Evolutionary conservation across 2,888 invertebrate genomes (phyloP), one percentile per base, ranked within the genome.

Genomic region (Resseliella maxima): DNA sequence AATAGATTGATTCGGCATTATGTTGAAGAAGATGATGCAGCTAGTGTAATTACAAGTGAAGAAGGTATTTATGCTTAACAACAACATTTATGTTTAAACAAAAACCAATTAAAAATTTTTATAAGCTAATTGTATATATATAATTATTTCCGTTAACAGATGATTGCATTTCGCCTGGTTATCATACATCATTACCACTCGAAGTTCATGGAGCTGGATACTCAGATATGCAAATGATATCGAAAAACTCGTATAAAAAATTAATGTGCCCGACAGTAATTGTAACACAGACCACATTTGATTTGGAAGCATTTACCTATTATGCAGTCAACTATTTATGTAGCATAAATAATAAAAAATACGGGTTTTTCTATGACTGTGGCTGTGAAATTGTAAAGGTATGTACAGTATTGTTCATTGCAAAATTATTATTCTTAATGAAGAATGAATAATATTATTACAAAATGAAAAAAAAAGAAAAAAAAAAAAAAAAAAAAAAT

Each of bases 211-310:
- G 91, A 8, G 90, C 91, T 0, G 91, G 91, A 86, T 91, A 91
- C 87, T 91, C 91, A 0, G 91, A 91, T 87, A 91, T 91, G 91
- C 91, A 91, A 89, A 91, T 91, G 91, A 90, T 91, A 87, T 91
- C 91, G 5, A 90, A 91, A 72, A 89, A 89, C 24, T 90, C 91
- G 0, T 91, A 90, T 87, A 90, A 91, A 86, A 89, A 90, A 38
- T 88, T 91, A 5, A 89, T 90, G 38, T 91, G 91, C 85, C 89
- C 89, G 27, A 90, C 90, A 86, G 90, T 91, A 0, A 89, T 91
- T 1, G 90, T 91, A 38, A 91, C 91, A 1, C 91, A 91, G 59
- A 90, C 91, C 87, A 91, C 91, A 0, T 91, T 91, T 87, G 91
- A 91, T 87, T 88, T 91, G 87, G 91, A 91, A 87, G 90, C 91